phyloP scores from a whole-genome alignment of 2,113 vertebrate species.

The Etia nguti region DNA sequence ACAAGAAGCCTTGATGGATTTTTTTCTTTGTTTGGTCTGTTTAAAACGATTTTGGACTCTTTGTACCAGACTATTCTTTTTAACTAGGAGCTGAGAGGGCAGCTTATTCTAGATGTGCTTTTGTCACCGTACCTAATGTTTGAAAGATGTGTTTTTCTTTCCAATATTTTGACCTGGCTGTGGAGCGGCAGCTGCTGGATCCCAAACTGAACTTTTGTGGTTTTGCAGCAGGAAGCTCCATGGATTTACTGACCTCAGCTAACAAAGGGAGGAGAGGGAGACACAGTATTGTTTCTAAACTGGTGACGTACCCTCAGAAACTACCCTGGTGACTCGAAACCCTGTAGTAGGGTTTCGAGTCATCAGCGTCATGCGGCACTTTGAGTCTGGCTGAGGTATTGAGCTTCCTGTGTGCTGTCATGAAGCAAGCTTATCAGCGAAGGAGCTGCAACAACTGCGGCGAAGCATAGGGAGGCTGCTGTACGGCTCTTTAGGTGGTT shows the following conservation, averaged over 20 bases:
- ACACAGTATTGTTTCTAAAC: conserved; percentile 37
- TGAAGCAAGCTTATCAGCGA: conserved; percentile 39
- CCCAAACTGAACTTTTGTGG: neutral
- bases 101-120: neutral
- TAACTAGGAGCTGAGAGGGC: neutral
- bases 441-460: conserved; percentile 20
- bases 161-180: neutral
- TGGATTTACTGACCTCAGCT: neutral
- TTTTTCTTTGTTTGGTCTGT: neutral
- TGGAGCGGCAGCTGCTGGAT: neutral
- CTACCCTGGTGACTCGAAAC: too few relatives aligned
- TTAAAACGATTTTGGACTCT: neutral
- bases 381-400: conserved; percentile 9
- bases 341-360: conserved; percentile 36
- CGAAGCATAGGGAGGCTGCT: conserved; percentile 6
- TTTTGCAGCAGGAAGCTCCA: neutral
- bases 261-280: conserved; percentile 18
- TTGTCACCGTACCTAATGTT: neutral
- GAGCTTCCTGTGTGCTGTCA: conserved; percentile 52
- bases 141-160: neutral
- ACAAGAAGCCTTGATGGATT: neutral
- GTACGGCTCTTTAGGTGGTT: conserved; percentile 23
- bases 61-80: neutral
- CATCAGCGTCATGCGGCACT: conserved; percentile 11
- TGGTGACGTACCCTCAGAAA: conserved; percentile 14